A percentile compares a stretch with the other conserved stretches of the same genome.
Conservation (phyloP, 2,888 invertebrate species). For the Xylota sylvarum region DNA sequence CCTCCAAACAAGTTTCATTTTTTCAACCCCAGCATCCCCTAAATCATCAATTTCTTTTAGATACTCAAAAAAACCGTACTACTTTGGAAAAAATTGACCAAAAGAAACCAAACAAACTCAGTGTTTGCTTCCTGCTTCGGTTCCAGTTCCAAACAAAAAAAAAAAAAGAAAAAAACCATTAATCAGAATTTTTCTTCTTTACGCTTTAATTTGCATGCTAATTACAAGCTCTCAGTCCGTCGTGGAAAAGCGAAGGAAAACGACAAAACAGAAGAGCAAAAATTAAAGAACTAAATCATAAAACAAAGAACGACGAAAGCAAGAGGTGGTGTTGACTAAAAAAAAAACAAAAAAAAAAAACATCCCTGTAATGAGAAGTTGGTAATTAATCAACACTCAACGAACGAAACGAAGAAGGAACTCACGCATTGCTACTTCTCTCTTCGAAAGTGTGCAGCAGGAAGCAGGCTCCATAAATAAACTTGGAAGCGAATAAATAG, state of each 20-base stretch:
- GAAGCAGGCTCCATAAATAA: constrained; percentile 26
- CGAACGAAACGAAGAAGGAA: constrained; percentile 23
- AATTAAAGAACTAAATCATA: constrained; percentile 52
- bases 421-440: constrained; percentile 29
- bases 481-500: constrained; percentile 23
- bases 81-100: constrained; percentile 23
- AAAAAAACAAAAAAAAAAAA: constrained; percentile 24
- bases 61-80: not conserved
- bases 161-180: constrained; percentile 43
- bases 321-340: not conserved
- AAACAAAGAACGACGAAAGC: constrained; percentile 28
- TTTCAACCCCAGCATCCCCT: not conserved
- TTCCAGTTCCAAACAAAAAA: not conserved
- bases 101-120: not conserved
- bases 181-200: constrained; percentile 56
- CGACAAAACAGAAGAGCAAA: constrained; percentile 24
- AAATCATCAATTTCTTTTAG: constrained; percentile 10
- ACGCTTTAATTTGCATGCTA: constrained; percentile 66
- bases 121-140: not conserved
- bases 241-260: constrained; percentile 5
- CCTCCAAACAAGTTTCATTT: not conserved
- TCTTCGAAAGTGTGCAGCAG: constrained; percentile 16
- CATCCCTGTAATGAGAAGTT: constrained; percentile 53
- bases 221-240: constrained; percentile 54
- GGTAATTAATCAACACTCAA: constrained; percentile 66